Evolutionary conservation across 2,888 invertebrate genomes (phyloP).

Genomic region (Ditylenchus weischeri): DNA sequence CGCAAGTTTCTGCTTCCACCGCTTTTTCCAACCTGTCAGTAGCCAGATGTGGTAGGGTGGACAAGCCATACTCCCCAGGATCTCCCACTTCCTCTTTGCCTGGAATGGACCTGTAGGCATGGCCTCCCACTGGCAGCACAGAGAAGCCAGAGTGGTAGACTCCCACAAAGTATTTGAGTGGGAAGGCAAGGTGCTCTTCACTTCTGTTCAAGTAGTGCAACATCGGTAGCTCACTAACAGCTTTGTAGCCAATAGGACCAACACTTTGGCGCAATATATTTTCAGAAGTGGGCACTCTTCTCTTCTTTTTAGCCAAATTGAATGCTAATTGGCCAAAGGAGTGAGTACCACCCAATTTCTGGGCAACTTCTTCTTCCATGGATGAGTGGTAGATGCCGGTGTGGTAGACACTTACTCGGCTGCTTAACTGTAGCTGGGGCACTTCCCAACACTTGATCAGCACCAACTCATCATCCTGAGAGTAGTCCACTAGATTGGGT

Average conservation of each 20-base stretch:
- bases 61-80: slow-evolving; percentile 11
- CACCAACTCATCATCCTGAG: not conserved
- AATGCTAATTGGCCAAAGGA: not conserved
- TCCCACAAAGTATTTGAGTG: slow-evolving; percentile 44
- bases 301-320: too few relatives aligned
- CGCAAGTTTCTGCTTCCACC: slow-evolving; percentile 6
- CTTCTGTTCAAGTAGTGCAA: slow-evolving; percentile 13
- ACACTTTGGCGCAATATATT: slow-evolving; percentile 4
- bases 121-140: slow-evolving; percentile 9
- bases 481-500: not conserved
- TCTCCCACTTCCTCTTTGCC: slow-evolving; percentile 10
- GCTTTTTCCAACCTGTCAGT: slow-evolving; percentile 6
- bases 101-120: not conserved
- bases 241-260: slow-evolving; percentile 3
- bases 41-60: not conserved
- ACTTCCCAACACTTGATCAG: not conserved
- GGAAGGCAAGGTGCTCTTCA: slow-evolving; percentile 25
- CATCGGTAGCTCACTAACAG: slow-evolving; percentile 2
- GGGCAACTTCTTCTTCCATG: not conserved
- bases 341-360: slow-evolving; percentile 7
- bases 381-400: not conserved
- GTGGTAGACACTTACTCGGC: not conserved
- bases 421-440: not conserved
- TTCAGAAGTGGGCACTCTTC: slow-evolving; percentile 1
- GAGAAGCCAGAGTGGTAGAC: slow-evolving; percentile 36